Evolutionary conservation across 2,888 invertebrate species (phyloP), one percentile per base, ranked within the genome.

Genomic region (Parelbella ahira): DNA sequence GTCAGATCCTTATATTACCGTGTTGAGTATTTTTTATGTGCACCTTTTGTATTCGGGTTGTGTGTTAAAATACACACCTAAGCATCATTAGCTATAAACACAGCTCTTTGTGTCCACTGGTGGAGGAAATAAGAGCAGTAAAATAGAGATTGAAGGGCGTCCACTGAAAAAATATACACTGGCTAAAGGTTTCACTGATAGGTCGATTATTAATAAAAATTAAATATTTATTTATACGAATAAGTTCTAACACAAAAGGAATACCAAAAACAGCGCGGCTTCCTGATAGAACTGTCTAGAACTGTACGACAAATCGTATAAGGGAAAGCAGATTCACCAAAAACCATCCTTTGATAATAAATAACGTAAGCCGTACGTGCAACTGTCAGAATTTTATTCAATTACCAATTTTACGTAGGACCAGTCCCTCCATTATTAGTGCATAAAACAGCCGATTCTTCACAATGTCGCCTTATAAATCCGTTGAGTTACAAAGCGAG

Each of bases 61-160:
- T 79, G 86, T 87, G 86, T 87, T 86, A 87, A 86, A 86, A 87
- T 86, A 82, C 83, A 81, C 86, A 86, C 86, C 86, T 86, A 79
- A 82, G 71, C 73, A 84, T 82, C 79, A 84, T 87, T 83, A 83
- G 77, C 82, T 81, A 84, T 87, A 84, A 84, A 84, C 83, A 80
- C 72, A 71, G 70, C 68, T 81, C 80, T 82, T 84, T 86, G 81
- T 83, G 79, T 82, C 72, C 72, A 58, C 75, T 72, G 71, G 75
- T 66, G 68, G 57, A 75, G 71, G 72, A 80, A 81, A 82, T 83
- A 79, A 74, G 71, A n/a, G 72, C 68, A 78, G 83, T 86, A 86
- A 86, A 84, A 65, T 72, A 60, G 63, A n/a, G n/a, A 63, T 39
- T 13, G 24, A 24, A 23, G 18, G 27, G 13, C 9, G 10, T 9